These are phyloP conservation scores for Pissodes strobi DNA, from an alignment of 1,140 invertebrate genomes.

Conservation along the genomic window DNA sequence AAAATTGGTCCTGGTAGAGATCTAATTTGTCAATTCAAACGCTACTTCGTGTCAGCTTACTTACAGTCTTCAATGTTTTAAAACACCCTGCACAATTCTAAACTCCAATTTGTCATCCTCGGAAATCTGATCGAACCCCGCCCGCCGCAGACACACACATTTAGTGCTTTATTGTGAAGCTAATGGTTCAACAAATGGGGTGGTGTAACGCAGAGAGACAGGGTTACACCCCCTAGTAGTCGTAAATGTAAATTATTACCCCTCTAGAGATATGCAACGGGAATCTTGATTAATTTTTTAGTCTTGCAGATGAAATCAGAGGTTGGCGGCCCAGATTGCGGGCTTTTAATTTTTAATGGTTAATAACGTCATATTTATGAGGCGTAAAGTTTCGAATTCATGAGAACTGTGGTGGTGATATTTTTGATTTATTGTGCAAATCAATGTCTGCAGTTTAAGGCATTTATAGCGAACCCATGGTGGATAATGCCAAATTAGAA, in stretches of 20 bases:
- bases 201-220: constrained; percentile 31
- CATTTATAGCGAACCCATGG: no score
- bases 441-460: no score
- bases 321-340: not conserved
- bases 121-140: constrained; percentile 32
- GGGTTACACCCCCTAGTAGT: constrained; percentile 21
- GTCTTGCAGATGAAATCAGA: constrained; percentile 11
- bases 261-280: constrained; percentile 3
- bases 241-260: constrained; percentile 29
- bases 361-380: not conserved
- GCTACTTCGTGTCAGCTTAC: no score
- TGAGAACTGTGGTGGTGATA: no score
- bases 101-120: constrained; percentile 20
- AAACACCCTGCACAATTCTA: not conserved
- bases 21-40: no score
- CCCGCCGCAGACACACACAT: constrained; percentile 38
- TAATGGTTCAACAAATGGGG: constrained; percentile 45
- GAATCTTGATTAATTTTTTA: constrained; percentile 18
- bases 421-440: no score
- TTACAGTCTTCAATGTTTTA: no score
- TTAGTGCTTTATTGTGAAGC: constrained; percentile 40
- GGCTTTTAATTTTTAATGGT: not conserved
- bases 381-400: no score
- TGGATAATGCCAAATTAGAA: no score
- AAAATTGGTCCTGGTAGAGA: no score